phyloP scores from a whole-genome alignment of 2,113 vertebrate genomes.

The Anoura caudifer region DNA sequence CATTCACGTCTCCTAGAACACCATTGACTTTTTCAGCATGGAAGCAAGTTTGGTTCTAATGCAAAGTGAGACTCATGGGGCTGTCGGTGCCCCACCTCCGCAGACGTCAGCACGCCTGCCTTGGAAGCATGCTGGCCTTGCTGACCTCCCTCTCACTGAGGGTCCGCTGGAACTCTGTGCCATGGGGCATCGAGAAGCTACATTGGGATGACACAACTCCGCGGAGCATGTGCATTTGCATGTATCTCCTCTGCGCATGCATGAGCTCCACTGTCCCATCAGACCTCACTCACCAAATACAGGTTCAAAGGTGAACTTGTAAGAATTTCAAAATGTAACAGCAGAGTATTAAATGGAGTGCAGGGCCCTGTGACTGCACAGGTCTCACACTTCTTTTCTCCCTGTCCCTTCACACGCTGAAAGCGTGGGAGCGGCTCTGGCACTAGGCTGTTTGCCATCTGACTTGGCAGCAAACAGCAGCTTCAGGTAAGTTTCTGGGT shows the following conservation, averaged over 20 bases:
- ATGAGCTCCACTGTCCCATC: neutral
- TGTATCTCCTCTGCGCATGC: neutral
- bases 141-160: accelerated
- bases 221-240: neutral
- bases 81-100: neutral
- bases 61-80: neutral
- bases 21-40: neutral
- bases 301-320: neutral
- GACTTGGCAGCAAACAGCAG: neutral
- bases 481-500: neutral
- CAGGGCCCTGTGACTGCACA: neutral
- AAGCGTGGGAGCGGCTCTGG: neutral
- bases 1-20: neutral
- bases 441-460: neutral
- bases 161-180: neutral
- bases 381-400: neutral
- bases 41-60: neutral
- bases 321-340: neutral
- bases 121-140: neutral
- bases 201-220: neutral
- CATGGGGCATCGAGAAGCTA: too few relatives aligned
- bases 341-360: neutral
- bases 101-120: accelerated
- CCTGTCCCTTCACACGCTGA: neutral
- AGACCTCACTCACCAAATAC: neutral